phyloP scores from a whole-genome alignment of 2,888 invertebrate genomes.

The Chymomyza caudatula region DNA sequence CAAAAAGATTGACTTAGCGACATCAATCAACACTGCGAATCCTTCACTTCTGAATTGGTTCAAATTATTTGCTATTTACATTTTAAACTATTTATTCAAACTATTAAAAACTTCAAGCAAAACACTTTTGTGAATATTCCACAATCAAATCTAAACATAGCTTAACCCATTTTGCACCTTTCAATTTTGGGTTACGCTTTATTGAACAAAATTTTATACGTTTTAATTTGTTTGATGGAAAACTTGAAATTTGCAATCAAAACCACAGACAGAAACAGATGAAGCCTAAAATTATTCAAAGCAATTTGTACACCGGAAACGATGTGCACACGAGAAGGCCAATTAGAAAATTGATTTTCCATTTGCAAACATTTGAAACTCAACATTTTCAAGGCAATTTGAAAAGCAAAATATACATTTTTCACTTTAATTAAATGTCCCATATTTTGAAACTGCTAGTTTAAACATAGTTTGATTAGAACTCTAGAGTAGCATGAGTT shows the following conservation, averaged over 20 bases:
- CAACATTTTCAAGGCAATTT: not conserved
- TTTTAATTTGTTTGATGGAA: not conserved
- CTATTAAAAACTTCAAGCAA: too few relatives aligned
- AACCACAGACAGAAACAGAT: not conserved
- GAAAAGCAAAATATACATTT: not conserved
- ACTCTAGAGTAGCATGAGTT: not conserved
- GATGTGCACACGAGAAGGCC: not conserved
- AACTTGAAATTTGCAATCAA: not conserved
- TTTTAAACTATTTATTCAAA: too few relatives aligned
- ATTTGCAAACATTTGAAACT: not conserved
- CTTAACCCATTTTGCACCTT: not conserved
- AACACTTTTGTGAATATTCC: too few relatives aligned
- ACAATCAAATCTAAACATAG: not conserved
- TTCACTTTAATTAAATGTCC: not conserved
- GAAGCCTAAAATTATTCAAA: not conserved
- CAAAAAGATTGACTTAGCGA: too few relatives aligned
- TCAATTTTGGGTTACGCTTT: not conserved
- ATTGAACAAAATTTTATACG: not conserved
- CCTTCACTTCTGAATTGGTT: too few relatives aligned
- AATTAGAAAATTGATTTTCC: not conserved
- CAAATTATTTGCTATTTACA: too few relatives aligned
- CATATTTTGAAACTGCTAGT: not conserved
- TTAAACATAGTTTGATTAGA: not conserved
- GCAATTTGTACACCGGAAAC: slow-evolving; percentile 9
- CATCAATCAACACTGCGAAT: too few relatives aligned